Percentiles rank a stretch among this genome's conserved stretches.
phyloP scores from a whole-genome alignment of 2,888 invertebrate species.

The Scaptodrosophila latifasciaeformis region DNA sequence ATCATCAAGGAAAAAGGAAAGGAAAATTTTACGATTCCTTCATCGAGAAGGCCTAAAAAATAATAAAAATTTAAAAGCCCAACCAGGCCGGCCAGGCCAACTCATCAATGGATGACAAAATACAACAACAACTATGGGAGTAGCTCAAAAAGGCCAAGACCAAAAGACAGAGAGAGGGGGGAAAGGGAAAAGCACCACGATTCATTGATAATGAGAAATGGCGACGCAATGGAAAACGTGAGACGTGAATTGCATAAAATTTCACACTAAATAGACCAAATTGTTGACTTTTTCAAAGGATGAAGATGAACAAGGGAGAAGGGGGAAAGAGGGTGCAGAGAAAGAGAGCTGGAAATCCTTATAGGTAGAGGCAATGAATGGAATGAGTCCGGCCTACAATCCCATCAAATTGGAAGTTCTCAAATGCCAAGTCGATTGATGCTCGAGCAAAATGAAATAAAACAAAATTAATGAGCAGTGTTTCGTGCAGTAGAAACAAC shows the following conservation, averaged over 20 bases:
- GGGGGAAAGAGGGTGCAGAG: slow-evolving; percentile 12
- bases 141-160: too few species aligned
- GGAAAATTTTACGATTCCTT: slow-evolving; percentile 31
- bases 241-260: slow-evolving; percentile 64
- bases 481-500: slow-evolving; percentile 34
- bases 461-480: slow-evolving; percentile 63
- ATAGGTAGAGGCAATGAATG: too few species aligned
- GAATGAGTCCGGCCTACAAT: too few species aligned
- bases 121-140: too few species aligned
- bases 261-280: slow-evolving; percentile 46
- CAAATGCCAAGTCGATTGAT: slow-evolving; percentile 46
- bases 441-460: slow-evolving; percentile 57
- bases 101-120: slow-evolving; percentile 6
- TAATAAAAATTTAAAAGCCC: too few species aligned
- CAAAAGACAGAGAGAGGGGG: too few species aligned
- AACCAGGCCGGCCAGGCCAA: neutral
- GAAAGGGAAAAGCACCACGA: too few species aligned
- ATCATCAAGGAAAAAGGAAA: slow-evolving; percentile 29
- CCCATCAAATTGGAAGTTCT: slow-evolving; percentile 24
- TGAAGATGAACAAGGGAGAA: too few species aligned
- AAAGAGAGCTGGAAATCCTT: too few species aligned
- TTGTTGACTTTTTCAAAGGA: slow-evolving; percentile 46
- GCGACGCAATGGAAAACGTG: slow-evolving; percentile 25
- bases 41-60: neutral
- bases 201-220: slow-evolving; percentile 32